Conservation (phyloP, 1,140 invertebrate genomes). For the Eriocheir sinensis region DNA sequence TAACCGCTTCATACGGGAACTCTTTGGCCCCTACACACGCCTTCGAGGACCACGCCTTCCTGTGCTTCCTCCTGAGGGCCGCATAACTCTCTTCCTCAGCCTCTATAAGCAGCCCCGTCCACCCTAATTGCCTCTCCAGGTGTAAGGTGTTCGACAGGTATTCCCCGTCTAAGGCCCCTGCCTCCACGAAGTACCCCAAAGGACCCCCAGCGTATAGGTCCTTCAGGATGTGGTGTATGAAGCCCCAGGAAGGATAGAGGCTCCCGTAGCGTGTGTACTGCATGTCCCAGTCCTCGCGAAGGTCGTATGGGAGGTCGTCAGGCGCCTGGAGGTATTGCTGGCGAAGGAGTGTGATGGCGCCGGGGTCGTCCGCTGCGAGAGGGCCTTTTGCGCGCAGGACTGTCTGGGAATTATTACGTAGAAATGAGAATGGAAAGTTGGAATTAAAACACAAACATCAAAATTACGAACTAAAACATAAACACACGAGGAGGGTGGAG, state of each 20-base stretch:
- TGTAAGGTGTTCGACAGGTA: constrained; percentile 81
- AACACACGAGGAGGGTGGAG: no score
- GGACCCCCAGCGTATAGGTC: constrained; percentile 65
- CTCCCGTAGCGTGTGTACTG: constrained; percentile 50
- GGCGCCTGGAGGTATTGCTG: constrained; percentile 62
- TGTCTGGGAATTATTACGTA: no score
- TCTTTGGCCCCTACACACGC: constrained; percentile 79
- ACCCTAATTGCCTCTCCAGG: constrained; percentile 80
- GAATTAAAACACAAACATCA: no score
- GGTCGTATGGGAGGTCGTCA: constrained; percentile 54
- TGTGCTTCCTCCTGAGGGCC: constrained; percentile 78
- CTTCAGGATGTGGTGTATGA: constrained; percentile 65
- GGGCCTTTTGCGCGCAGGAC: constrained; percentile 45
- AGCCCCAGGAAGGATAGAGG: constrained; percentile 55
- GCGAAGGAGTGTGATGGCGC: neutral
- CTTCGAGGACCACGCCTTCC: constrained; percentile 73
- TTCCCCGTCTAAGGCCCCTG: constrained; percentile 81
- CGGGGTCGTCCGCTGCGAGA: constrained; percentile 42
- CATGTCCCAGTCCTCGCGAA: constrained; percentile 56
- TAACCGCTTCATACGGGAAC: constrained; percentile 80
- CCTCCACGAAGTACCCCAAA: constrained; percentile 81
- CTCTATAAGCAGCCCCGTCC: constrained; percentile 82
- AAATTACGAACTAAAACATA: no score
- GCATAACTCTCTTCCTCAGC: constrained; percentile 80
- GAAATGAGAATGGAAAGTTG: no score